Evolutionary conservation across 92 coral and sea anemone genomes (phyloP), one percentile per base, ranked within the genome.

Genomic region (Plumapathes pennacea): DNA sequence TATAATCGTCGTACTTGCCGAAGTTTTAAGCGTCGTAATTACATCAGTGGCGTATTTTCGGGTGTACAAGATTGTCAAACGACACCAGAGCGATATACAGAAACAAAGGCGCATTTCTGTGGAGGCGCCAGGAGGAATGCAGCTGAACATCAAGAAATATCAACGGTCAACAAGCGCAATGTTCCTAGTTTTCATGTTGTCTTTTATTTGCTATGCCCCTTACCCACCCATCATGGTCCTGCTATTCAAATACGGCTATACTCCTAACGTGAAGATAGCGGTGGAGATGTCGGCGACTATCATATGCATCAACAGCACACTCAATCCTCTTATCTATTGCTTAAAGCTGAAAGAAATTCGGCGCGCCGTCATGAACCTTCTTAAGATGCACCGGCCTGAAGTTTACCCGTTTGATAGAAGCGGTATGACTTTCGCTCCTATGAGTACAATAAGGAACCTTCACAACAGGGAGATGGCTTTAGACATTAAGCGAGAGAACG

Each of bases 311-410:
- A 61, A 57, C 11, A 78, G 85, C 31, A 61, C 85, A 1, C 53
- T 72, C n/a, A 78, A 78, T 46, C 85, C 85, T 1, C 19, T 71
- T 12, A 78, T 78, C 1, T 78, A 78, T 23, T 78, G 79, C 50
- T 60, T 73, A 48, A 62, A 78, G 33, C 45, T 78, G 46, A 60
- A 57, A 31, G 85, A 78, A 40, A 42, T 78, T 40, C 58, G 60
- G 5, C 46, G 26, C 37, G 78, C 85, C 1, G 79, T 78, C 14
- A 32, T 48, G 53, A 45, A 34, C 2, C 50, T 60, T 36, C 14
- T 69, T 19, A 52, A 38, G 36, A n/a, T n/a, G n/a, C 58, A 60
- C 21, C 26, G 51, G 28, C 18, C 18, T 1, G 71, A 37, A 0
- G 49, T 50, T 6, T 18, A 4, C 3, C 60, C 37, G 3, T 25